Evolutionary conservation across 1,140 invertebrate species (phyloP).

Genomic region (Zeugodacus cucurbitae): DNA sequence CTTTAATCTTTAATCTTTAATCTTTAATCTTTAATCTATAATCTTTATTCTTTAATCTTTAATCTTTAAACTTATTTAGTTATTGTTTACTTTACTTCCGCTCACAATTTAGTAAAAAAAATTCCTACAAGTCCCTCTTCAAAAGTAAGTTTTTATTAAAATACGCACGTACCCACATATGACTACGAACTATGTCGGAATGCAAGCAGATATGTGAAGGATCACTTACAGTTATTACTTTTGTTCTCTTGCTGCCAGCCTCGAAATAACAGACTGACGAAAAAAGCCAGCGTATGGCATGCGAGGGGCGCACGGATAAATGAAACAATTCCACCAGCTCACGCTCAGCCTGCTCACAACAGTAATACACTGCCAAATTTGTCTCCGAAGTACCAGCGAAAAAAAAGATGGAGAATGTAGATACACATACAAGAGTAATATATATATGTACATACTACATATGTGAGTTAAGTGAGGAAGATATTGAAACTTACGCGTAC

Average conservation of each 20-base stretch:
- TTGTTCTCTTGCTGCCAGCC: neutral
- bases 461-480: neutral
- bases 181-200: neutral
- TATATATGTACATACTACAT: too few species aligned
- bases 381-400: neutral
- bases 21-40: too few species aligned
- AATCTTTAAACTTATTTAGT: too few species aligned
- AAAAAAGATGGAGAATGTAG: neutral
- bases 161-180: neutral
- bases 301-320: neutral
- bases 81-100: too few species aligned
- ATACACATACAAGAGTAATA: too few species aligned
- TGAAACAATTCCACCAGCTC: neutral
- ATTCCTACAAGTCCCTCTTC: too few species aligned
- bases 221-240: conserved; percentile 25
- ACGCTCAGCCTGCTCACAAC: neutral
- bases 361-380: neutral
- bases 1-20: too few species aligned
- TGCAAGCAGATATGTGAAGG: neutral
- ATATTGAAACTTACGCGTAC: neutral
- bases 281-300: neutral
- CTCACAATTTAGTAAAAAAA: too few species aligned
- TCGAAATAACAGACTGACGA: neutral
- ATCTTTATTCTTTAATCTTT: too few species aligned
- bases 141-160: neutral